Percentiles rank a stretch among this genome's conserved stretches.
Evolutionary conservation across 2,888 invertebrate genomes (phyloP).

Genomic region (Zonitis immaculata): DNA sequence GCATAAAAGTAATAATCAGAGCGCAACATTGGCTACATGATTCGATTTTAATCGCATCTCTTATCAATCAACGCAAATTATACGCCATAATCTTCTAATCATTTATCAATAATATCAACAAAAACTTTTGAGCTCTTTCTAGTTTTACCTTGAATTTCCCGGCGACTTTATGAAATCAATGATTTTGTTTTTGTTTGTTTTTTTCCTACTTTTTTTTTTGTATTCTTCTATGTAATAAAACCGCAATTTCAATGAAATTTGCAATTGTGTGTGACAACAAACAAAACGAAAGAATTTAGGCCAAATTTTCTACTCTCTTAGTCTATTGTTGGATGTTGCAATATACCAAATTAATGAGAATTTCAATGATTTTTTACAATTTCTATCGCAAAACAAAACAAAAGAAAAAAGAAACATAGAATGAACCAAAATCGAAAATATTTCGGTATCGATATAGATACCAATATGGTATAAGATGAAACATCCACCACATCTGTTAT

Average conservation of each 20-base stretch:
- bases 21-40: no score
- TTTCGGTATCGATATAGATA: background rate
- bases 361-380: background rate
- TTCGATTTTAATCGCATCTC: no score
- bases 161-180: background rate
- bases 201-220: background rate
- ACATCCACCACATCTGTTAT: constrained; percentile 13
- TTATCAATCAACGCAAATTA: no score
- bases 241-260: background rate
- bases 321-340: background rate
- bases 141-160: background rate
- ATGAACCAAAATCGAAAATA: background rate
- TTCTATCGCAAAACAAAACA: no score
- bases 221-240: background rate
- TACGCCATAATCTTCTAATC: no score
- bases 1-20: no score
- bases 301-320: constrained; percentile 1
- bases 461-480: constrained; percentile 9
- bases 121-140: no score
- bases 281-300: background rate
- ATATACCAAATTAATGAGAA: background rate
- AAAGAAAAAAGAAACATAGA: no score
- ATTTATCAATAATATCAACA: no score
- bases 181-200: background rate
- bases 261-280: constrained; percentile 1